Conservation (phyloP, 2,888 invertebrate species). For the Philonicus albiceps region DNA sequence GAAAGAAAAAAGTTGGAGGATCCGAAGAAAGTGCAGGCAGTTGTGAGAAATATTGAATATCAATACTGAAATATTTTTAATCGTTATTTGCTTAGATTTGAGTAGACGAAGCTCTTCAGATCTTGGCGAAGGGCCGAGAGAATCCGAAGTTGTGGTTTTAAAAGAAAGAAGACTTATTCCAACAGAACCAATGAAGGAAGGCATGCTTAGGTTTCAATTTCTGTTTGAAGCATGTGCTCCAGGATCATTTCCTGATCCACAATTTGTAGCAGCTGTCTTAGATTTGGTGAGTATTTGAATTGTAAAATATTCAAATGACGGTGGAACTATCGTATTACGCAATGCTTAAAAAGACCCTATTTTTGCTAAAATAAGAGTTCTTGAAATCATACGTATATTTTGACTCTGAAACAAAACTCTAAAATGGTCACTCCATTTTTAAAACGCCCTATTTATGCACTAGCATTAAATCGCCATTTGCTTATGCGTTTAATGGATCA, state of each 20-base stretch:
- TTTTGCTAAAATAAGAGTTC: background rate
- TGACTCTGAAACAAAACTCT: too few species aligned
- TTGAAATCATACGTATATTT: too few species aligned
- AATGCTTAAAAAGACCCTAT: too few species aligned
- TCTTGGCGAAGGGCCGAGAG: slow-evolving; percentile 78
- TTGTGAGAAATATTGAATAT: slow-evolving; percentile 65
- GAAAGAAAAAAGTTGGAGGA: slow-evolving; percentile 88
- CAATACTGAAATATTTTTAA: background rate
- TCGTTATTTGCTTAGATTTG: slow-evolving; percentile 66
- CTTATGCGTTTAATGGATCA: too few species aligned
- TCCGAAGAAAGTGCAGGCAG: slow-evolving; percentile 84
- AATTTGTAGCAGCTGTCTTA: slow-evolving; percentile 90
- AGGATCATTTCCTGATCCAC: slow-evolving; percentile 95
- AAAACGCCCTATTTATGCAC: too few species aligned
- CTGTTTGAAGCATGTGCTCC: slow-evolving; percentile 95
- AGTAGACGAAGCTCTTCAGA: slow-evolving; percentile 86
- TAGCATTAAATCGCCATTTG: too few species aligned
- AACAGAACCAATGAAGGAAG: slow-evolving; percentile 80
- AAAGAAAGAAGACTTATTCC: slow-evolving; percentile 88
- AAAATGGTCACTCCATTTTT: too few species aligned
- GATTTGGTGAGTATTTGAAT: slow-evolving; percentile 77
- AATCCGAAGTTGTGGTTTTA: slow-evolving; percentile 86
- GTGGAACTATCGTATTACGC: too few species aligned
- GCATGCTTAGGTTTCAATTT: slow-evolving; percentile 89
- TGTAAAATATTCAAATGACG: background rate